These are phyloP conservation scores for Triops longicaudatus DNA, from an alignment of 1,140 invertebrate genomes.

Conservation along the genomic window DNA sequence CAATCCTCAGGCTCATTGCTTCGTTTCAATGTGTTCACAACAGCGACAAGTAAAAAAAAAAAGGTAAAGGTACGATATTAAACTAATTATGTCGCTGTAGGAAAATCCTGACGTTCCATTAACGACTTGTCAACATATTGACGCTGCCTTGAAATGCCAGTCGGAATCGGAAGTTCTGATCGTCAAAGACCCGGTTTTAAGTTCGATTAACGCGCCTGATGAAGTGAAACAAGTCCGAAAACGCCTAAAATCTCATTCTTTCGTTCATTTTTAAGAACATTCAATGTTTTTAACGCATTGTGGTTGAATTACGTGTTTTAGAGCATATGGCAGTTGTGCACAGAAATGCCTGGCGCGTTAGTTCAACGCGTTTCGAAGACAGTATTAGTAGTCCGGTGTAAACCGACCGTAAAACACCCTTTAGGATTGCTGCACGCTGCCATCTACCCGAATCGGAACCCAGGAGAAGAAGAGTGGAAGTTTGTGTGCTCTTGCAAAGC, in stretches of 20 bases:
- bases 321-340: neutral
- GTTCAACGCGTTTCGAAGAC: constrained; percentile 68
- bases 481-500: constrained; percentile 55
- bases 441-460: constrained; percentile 45
- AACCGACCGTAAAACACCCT: constrained; percentile 56
- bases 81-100: too few relatives aligned
- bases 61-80: too few relatives aligned
- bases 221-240: constrained; percentile 51
- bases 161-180: constrained; percentile 53
- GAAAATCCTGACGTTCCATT: constrained; percentile 16
- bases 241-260: too few relatives aligned
- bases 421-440: constrained; percentile 65
- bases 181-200: constrained; percentile 57
- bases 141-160: constrained; percentile 55
- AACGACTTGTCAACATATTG: constrained; percentile 55
- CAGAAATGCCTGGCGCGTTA: constrained; percentile 45
- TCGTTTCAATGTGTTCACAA: constrained; percentile 51
- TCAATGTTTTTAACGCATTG: too few relatives aligned
- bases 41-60: constrained; percentile 13
- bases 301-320: too few relatives aligned
- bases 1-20: constrained; percentile 52
- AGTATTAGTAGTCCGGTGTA: constrained; percentile 68
- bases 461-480: constrained; percentile 48
- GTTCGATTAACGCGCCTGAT: constrained; percentile 52
- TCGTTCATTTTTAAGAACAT: too few relatives aligned